These are phyloP conservation scores for Lottia gigantea DNA, from an alignment of 2,888 invertebrate species.

Conservation along the genomic window DNA sequence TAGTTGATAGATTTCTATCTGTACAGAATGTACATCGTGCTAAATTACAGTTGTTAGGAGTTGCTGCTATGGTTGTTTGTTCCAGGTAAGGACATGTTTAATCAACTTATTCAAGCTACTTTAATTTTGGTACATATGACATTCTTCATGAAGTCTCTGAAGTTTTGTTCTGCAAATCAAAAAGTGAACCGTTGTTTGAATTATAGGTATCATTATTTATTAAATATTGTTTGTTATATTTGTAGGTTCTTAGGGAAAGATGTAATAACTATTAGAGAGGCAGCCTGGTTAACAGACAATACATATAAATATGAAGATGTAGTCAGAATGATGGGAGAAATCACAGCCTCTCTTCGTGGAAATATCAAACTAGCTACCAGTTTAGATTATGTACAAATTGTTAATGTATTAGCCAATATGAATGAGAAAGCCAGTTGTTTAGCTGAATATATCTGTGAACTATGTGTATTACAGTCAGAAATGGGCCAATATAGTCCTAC, in stretches of 20 bases:
- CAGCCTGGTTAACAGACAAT: slow-evolving; percentile 67
- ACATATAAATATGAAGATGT: slow-evolving; percentile 67
- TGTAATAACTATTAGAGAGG: slow-evolving; percentile 66
- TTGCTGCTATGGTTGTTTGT: slow-evolving; percentile 64
- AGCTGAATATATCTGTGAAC: slow-evolving; percentile 62
- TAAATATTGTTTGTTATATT: slow-evolving; percentile 15
- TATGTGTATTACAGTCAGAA: slow-evolving; percentile 62
- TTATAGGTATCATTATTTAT: not conserved
- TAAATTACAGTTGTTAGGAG: slow-evolving; percentile 63
- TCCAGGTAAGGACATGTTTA: slow-evolving; percentile 53
- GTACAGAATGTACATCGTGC: slow-evolving; percentile 51
- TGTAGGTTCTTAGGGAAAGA: slow-evolving; percentile 61
- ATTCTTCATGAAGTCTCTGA: too few relatives aligned
- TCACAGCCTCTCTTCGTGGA: slow-evolving; percentile 60
- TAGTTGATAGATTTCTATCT: slow-evolving; percentile 61
- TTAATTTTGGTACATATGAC: not conserved
- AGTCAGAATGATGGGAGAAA: slow-evolving; percentile 66
- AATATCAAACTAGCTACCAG: slow-evolving; percentile 56
- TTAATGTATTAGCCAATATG: slow-evolving; percentile 43
- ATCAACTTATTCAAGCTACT: not conserved
- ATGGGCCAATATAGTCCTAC: slow-evolving; percentile 61
- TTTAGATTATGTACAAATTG: slow-evolving; percentile 57
- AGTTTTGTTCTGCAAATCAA: not conserved
- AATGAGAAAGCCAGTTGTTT: slow-evolving; percentile 43
- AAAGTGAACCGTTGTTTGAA: too few relatives aligned